These are phyloP conservation scores for Oncorhynchus masou DNA, from an alignment of 2,113 vertebrate genomes.

Conservation along the genomic window DNA sequence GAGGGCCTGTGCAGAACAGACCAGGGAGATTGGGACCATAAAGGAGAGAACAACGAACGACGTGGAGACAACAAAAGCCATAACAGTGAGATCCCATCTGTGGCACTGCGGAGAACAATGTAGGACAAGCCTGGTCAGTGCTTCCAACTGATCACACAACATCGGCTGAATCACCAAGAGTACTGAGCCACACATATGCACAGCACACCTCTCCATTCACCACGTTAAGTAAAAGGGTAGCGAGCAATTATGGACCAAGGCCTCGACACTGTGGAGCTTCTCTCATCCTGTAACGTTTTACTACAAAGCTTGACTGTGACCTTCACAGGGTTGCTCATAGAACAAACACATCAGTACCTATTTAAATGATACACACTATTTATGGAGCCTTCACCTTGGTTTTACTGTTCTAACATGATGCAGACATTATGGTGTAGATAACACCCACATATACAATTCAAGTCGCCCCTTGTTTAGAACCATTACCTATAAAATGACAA, in stretches of 20 bases:
- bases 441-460: background rate
- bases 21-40: slow-evolving; percentile 52
- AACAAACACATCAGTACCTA: slow-evolving; percentile 29
- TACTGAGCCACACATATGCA: slow-evolving; percentile 7
- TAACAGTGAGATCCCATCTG: slow-evolving; percentile 48
- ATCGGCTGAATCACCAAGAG: background rate
- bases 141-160: background rate
- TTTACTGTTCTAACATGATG: slow-evolving; percentile 30
- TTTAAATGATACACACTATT: slow-evolving; percentile 40
- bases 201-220: background rate
- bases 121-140: slow-evolving; percentile 26
- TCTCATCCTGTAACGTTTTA: slow-evolving; percentile 59
- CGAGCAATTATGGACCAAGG: slow-evolving; percentile 60
- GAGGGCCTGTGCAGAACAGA: slow-evolving; percentile 40
- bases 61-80: slow-evolving; percentile 53
- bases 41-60: slow-evolving; percentile 46
- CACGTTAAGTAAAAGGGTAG: slow-evolving; percentile 45
- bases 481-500: background rate
- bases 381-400: slow-evolving; percentile 44
- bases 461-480: background rate
- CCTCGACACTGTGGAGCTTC: slow-evolving; percentile 49
- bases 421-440: slow-evolving; percentile 21
- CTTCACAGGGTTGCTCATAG: slow-evolving; percentile 53
- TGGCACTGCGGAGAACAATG: slow-evolving; percentile 35
- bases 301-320: slow-evolving; percentile 49